phyloP scores from a whole-genome alignment of 2,888 invertebrate genomes.

The Hecatera dysodea region DNA sequence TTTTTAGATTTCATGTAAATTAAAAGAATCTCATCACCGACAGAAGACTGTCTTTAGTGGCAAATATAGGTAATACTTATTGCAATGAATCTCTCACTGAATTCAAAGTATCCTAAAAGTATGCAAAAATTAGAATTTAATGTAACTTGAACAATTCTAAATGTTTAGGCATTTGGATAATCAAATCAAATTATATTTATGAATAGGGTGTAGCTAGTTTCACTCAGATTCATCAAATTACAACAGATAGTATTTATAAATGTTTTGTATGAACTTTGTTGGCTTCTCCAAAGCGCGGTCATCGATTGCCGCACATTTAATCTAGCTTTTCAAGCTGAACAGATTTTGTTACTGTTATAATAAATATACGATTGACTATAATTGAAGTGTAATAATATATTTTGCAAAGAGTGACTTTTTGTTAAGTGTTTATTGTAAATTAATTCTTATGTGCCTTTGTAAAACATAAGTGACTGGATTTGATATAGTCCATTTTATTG shows the following conservation, averaged over 20 bases:
- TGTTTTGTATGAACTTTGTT: slow-evolving; percentile 63
- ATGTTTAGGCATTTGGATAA: slow-evolving; percentile 50
- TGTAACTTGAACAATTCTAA: slow-evolving; percentile 39
- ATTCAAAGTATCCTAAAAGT: slow-evolving; percentile 63
- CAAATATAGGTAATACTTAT: slow-evolving; percentile 74
- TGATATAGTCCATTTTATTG: slow-evolving; percentile 84
- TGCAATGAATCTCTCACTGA: slow-evolving; percentile 75
- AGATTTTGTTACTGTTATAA: slow-evolving; percentile 58
- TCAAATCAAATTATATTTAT: slow-evolving; percentile 54
- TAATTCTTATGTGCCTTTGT: slow-evolving; percentile 89
- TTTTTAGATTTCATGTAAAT: slow-evolving; percentile 64
- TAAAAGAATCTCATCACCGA: slow-evolving; percentile 74
- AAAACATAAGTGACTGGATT: slow-evolving; percentile 87
- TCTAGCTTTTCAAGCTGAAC: slow-evolving; percentile 64
- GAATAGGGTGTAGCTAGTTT: slow-evolving; percentile 57
- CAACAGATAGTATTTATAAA: slow-evolving; percentile 48
- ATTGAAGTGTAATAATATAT: slow-evolving; percentile 72
- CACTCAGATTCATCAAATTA: slow-evolving; percentile 59
- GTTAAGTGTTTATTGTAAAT: slow-evolving; percentile 84
- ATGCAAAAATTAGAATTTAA: slow-evolving; percentile 56
- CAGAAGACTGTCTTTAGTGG: slow-evolving; percentile 80
- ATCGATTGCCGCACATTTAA: slow-evolving; percentile 58
- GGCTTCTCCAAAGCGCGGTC: slow-evolving; percentile 63
- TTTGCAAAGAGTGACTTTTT: slow-evolving; percentile 78
- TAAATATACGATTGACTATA: slow-evolving; percentile 53